phyloP scores from a whole-genome alignment of 2,888 invertebrate genomes.

The Candidula unifasciata region DNA sequence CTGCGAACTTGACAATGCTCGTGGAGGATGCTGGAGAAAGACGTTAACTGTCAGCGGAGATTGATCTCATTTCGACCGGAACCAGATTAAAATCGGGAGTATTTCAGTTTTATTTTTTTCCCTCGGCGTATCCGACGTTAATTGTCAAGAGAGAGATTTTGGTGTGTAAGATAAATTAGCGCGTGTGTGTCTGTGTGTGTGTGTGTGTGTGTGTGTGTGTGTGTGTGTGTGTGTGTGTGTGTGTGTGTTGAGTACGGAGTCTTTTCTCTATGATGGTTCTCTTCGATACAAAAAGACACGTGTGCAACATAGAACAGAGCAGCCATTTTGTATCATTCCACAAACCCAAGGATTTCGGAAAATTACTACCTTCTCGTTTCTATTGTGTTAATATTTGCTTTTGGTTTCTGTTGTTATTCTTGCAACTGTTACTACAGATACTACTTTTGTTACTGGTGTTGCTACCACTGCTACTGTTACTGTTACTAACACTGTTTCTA shows the following conservation, averaged over 20 bases:
- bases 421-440: no score
- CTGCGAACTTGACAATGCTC: conserved; percentile 17
- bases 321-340: conserved; percentile 29
- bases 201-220: no score
- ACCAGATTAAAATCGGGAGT: conserved; percentile 45
- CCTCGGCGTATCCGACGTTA: conserved; percentile 27
- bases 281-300: conserved; percentile 31
- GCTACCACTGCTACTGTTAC: no score
- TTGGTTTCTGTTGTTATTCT: no score
- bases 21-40: conserved; percentile 30
- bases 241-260: neutral
- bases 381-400: neutral
- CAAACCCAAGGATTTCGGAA: conserved; percentile 5
- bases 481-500: no score
- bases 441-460: no score
- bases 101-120: conserved; percentile 5
- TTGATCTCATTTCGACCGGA: conserved; percentile 43
- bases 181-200: no score
- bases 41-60: conserved; percentile 48
- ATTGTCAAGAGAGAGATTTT: neutral
- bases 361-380: conserved; percentile 6
- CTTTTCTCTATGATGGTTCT: conserved; percentile 14
- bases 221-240: no score
- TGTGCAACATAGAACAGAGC: neutral
- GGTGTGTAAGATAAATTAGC: neutral